phyloP scores from a whole-genome alignment of 2,888 invertebrate species.

The Drosophila algonquin region DNA sequence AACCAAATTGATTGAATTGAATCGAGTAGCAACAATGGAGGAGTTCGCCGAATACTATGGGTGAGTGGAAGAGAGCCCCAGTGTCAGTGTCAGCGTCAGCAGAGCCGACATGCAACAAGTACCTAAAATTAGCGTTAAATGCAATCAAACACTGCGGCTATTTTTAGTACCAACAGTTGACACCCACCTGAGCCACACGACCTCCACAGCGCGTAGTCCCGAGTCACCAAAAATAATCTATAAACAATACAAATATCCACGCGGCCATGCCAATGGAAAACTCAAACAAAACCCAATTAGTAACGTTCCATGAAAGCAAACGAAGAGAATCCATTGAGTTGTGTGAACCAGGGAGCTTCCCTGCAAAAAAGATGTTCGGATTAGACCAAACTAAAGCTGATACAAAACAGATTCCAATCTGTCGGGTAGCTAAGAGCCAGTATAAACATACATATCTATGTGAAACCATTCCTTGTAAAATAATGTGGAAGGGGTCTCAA shows the following conservation, averaged over 20 bases:
- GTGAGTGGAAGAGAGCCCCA: constrained; percentile 32
- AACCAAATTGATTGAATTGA: constrained; percentile 41
- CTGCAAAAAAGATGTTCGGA: background rate
- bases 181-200: constrained; percentile 48
- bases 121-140: constrained; percentile 57
- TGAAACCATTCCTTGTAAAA: background rate
- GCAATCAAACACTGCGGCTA: constrained; percentile 47
- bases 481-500: background rate
- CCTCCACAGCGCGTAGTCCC: constrained; percentile 3
- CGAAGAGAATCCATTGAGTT: background rate
- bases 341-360: background rate
- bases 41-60: constrained; percentile 57
- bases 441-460: too few relatives aligned
- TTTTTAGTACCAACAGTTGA: constrained; percentile 50
- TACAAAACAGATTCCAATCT: background rate
- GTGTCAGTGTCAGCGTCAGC: background rate
- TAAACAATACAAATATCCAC: constrained; percentile 40
- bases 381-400: background rate
- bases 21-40: constrained; percentile 52
- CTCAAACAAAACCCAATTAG: constrained; percentile 41
- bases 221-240: constrained; percentile 29
- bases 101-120: constrained; percentile 42
- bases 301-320: constrained; percentile 27
- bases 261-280: constrained; percentile 42
- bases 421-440: background rate